phyloP scores from a whole-genome alignment of 1,140 invertebrate genomes.

The Teleogryllus occipitalis region DNA sequence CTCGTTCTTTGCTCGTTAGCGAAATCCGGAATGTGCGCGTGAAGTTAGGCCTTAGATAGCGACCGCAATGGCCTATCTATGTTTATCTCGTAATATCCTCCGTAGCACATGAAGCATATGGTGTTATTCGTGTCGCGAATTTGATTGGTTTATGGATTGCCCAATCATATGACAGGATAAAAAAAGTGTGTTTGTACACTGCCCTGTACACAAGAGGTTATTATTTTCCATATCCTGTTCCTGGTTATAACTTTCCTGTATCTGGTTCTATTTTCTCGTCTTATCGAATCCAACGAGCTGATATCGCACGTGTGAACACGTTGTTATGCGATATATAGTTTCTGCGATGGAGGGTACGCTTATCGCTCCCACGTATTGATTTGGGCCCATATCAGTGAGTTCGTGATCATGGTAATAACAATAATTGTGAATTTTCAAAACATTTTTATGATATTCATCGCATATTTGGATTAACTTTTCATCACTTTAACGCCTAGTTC shows the following conservation, averaged over 20 bases:
- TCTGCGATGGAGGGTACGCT: background rate
- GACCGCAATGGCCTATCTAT: background rate
- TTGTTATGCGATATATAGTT: background rate
- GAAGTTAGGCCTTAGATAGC: background rate
- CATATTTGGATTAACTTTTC: too few species aligned
- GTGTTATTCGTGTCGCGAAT: background rate
- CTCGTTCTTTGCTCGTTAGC: too few species aligned
- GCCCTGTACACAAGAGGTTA: background rate
- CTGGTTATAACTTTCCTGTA: background rate
- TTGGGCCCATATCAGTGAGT: background rate
- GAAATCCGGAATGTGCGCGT: too few species aligned
- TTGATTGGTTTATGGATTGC: conserved; percentile 4
- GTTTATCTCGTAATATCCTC: background rate
- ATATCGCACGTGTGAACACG: background rate
- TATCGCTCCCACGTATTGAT: background rate
- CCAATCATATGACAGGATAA: conserved; percentile 1
- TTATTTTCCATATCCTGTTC: background rate
- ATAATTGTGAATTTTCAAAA: too few species aligned
- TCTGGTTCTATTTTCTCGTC: background rate
- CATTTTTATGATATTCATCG: too few species aligned
- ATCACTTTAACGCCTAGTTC: too few species aligned
- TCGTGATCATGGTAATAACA: too few species aligned
- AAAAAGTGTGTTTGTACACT: background rate
- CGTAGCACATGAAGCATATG: background rate
- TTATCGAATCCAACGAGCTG: background rate